Conservation (phyloP, 2,113 vertebrate species). For the Platysteira castanea region DNA sequence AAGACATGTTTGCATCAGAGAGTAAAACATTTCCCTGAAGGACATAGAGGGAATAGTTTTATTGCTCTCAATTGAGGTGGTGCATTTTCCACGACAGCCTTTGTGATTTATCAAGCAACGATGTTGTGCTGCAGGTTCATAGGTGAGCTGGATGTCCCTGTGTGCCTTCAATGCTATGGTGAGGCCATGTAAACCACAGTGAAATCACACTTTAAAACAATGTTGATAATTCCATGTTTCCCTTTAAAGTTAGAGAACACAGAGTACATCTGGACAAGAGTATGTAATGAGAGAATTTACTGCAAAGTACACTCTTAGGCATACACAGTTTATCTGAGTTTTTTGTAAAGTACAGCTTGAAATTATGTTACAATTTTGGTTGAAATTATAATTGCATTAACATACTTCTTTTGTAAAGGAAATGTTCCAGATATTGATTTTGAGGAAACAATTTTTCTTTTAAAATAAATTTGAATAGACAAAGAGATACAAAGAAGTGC, state of each 20-base stretch:
- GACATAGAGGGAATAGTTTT: background rate
- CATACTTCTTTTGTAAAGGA: background rate
- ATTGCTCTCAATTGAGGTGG: background rate
- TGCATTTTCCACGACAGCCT: background rate
- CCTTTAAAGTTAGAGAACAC: background rate
- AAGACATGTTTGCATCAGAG: background rate
- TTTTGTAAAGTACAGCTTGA: background rate
- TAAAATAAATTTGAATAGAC: background rate
- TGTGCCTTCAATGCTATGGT: background rate
- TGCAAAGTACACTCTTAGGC: background rate
- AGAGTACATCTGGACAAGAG: background rate
- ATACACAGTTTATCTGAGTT: background rate
- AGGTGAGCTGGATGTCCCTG: background rate
- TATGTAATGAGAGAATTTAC: background rate
- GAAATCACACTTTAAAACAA: background rate
- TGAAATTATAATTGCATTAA: background rate
- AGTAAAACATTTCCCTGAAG: background rate
- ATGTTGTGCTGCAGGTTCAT: background rate
- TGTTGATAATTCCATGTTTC: background rate
- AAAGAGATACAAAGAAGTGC: background rate
- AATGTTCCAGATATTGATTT: background rate
- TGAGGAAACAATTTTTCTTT: background rate
- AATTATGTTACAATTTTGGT: background rate
- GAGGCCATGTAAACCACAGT: background rate
- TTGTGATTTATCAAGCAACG: accelerated